Conservation (phyloP, 2,113 vertebrate genomes). For the Erythrocercus mccallii region DNA sequence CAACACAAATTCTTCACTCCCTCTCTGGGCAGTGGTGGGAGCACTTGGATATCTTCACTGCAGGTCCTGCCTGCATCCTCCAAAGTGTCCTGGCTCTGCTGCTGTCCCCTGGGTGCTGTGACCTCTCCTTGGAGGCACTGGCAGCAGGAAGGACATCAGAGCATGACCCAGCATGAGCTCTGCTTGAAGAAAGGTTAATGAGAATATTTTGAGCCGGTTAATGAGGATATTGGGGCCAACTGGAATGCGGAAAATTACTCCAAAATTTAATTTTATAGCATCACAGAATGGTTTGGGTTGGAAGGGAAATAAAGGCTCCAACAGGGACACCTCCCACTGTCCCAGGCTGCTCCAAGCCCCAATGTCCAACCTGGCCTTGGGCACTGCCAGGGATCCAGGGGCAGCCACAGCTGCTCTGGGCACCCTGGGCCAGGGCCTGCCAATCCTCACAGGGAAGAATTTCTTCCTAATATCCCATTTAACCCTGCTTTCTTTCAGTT, state of each 20-base stretch:
- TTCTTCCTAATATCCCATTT: fast-evolving
- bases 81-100: neutral
- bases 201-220: neutral
- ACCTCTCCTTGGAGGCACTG: neutral
- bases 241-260: neutral
- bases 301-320: neutral
- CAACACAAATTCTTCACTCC: neutral
- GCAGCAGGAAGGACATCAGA: neutral
- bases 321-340: neutral
- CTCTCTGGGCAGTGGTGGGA: neutral
- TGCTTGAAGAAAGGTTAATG: neutral
- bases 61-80: neutral
- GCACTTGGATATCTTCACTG: neutral
- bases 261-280: neutral
- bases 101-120: neutral
- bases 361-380: fast-evolving
- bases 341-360: neutral
- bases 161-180: neutral
- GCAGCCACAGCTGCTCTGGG: neutral
- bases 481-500: neutral
- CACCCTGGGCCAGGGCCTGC: fast-evolving
- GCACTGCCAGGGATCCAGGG: neutral
- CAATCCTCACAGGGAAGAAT: fast-evolving
- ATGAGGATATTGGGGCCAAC: neutral
- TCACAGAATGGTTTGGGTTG: neutral